Conservation (phyloP, 2,797 vertebrate species). For the Taeniopygia guttata region DNA sequence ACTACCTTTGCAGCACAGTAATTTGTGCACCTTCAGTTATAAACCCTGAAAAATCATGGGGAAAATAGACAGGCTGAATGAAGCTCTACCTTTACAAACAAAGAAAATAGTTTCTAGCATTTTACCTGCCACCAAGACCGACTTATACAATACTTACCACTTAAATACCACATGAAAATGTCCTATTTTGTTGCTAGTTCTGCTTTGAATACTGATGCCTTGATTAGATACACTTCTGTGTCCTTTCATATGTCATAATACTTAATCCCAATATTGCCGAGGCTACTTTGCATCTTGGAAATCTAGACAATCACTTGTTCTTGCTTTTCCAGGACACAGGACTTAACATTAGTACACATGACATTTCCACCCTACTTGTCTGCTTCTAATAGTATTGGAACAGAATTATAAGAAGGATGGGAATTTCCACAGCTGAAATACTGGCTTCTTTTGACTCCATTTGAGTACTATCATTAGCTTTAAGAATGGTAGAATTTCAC, state of each 20-base stretch:
- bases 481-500: neutral
- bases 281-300: neutral
- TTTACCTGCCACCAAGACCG: neutral
- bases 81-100: neutral
- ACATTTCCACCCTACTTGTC: neutral
- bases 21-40: constrained; percentile 5
- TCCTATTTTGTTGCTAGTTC: neutral
- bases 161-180: neutral
- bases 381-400: neutral
- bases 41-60: neutral
- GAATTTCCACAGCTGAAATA: neutral
- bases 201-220: neutral
- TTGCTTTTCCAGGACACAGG: neutral
- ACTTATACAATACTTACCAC: neutral
- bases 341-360: neutral
- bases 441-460: neutral
- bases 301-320: neutral
- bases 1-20: constrained; percentile 30
- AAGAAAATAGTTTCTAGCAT: neutral
- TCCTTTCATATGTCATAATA: neutral
- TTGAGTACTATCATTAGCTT: neutral
- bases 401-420: neutral
- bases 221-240: neutral
- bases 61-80: neutral
- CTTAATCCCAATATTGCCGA: neutral